Evolutionary conservation across 2,113 vertebrate species (phyloP).

Genomic region (Phyllostomus hastatus): DNA sequence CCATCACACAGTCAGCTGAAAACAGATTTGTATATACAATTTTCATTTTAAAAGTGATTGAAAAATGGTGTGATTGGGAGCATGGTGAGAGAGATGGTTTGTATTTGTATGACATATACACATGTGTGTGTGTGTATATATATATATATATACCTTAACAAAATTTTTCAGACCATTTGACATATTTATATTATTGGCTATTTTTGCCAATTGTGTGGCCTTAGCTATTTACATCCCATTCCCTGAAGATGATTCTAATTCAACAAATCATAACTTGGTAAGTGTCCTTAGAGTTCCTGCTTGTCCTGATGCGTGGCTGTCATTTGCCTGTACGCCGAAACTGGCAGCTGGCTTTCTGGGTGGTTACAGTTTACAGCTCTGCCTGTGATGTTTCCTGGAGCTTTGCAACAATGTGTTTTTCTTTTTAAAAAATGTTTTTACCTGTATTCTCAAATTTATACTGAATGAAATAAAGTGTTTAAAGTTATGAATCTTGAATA

Average conservation of each 20-base stretch:
- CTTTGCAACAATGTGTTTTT: not conserved
- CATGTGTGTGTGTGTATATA: too few species aligned
- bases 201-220: conserved; percentile 99
- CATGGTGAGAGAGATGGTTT: conserved; percentile 29
- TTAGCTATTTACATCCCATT: conserved; percentile 99
- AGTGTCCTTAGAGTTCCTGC: conserved; percentile 78
- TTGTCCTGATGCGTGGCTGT: not conserved
- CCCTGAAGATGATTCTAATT: conserved; percentile 99
- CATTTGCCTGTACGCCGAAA: not conserved
- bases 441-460: conserved; percentile 31
- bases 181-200: conserved; percentile 99
- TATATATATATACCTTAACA: conserved; percentile 87
- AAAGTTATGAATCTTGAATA: conserved; percentile 53
- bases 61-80: conserved; percentile 20
- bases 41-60: conserved; percentile 53
- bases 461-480: conserved; percentile 57
- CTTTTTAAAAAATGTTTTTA: not conserved
- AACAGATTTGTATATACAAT: not conserved
- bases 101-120: not conserved
- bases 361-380: not conserved
- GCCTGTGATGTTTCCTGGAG: not conserved
- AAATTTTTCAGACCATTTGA: conserved; percentile 95
- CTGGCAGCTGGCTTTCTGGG: conserved; percentile 31
- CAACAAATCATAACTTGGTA: conserved; percentile 99
- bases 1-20: not conserved